Base-by-base conservation (phyloP, 2,113 vertebrate species). In the Isurus oxyrinchus region DNA sequence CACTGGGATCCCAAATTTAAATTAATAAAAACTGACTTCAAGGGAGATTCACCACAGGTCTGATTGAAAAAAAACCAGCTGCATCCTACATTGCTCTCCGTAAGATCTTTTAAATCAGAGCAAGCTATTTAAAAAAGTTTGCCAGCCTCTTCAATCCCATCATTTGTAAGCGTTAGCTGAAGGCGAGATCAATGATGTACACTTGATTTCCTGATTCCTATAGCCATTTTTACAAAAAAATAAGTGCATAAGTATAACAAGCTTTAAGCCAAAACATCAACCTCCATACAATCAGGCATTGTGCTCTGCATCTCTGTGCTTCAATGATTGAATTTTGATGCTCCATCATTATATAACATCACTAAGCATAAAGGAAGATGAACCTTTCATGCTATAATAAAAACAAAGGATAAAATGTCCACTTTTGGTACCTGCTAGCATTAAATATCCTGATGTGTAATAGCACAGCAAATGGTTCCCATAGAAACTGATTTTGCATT, bases 401-500 rank as follows among this genome's bases (percentile, higher is more conserved):
- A 95, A 95, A 72, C 31, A 72, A 69, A 72, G 13, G 40, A 95
- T 23, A 95, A 76, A 67, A 66, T 95, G 40, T n/a, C 31, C 88
- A 94, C 7, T 23, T 40, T 40, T 61, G 59, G 35, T 94, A 63
- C 59, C 90, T 63, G n/a, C 27, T 21, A 76, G 44, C 94, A 95
- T 95, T 27, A 69, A 95, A 95, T 16, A 95, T 27, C 19, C 16
- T 63, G 93, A 44, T 49, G 63, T 27, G 21, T 69, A 27, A 31
- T 40, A 66, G 40, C 40, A 95, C 40, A 55, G 55, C 13, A 53
- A 72, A 49, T 72, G 40, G 94, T 95, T 95, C 44, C 94, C 94
- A 76, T 95, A 72, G 94, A 95, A 53, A 95, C 67, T 55, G 67
- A 95, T 95, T 55, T 55, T 35, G 67, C 27, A 76, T 35, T 95